Evolutionary conservation across 2,888 invertebrate genomes (phyloP).

Genomic region (Neoitamus cyanurus): DNA sequence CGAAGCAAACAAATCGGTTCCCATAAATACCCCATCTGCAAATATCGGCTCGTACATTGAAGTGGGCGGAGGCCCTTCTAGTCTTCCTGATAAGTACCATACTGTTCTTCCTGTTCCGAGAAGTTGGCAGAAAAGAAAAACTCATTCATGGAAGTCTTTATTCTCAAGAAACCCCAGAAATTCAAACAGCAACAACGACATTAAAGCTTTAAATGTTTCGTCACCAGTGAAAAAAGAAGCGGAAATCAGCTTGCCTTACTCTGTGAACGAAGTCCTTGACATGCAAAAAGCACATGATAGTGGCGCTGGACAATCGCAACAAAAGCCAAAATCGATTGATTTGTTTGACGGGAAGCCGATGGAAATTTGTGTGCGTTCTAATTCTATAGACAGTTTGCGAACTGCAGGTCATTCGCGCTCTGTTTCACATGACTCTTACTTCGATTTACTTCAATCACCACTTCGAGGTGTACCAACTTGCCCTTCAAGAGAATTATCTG

Average conservation of each 20-base stretch:
- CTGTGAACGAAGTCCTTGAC: conserved; percentile 41
- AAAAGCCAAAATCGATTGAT: conserved; percentile 61
- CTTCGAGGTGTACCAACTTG: conserved; percentile 63
- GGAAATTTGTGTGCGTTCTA: conserved; percentile 65
- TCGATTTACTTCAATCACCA: conserved; percentile 72
- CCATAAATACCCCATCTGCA: conserved; percentile 62
- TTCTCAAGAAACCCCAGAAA: conserved; percentile 66
- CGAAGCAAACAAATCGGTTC: conserved; percentile 64
- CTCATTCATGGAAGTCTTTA: conserved; percentile 66
- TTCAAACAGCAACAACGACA: conserved; percentile 59
- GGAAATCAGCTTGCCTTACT: conserved; percentile 40
- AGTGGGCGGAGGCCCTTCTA: conserved; percentile 81
- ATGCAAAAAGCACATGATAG: conserved; percentile 19
- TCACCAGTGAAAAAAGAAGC: conserved; percentile 51
- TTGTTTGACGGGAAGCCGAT: conserved; percentile 64
- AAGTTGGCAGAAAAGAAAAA: conserved; percentile 67
- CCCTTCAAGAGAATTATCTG: conserved; percentile 78
- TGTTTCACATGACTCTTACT: conserved; percentile 93
- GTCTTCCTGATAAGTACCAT: conserved; percentile 83
- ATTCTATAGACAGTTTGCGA: conserved; percentile 66
- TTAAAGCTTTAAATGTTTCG: conserved; percentile 55
- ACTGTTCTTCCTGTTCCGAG: conserved; percentile 90
- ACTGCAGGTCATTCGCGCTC: conserved; percentile 72
- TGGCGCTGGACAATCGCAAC: conserved; percentile 40
- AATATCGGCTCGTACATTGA: conserved; percentile 73